Evolutionary conservation across 2,797 vertebrate species (phyloP).

Genomic region (Clamator glandarius): DNA sequence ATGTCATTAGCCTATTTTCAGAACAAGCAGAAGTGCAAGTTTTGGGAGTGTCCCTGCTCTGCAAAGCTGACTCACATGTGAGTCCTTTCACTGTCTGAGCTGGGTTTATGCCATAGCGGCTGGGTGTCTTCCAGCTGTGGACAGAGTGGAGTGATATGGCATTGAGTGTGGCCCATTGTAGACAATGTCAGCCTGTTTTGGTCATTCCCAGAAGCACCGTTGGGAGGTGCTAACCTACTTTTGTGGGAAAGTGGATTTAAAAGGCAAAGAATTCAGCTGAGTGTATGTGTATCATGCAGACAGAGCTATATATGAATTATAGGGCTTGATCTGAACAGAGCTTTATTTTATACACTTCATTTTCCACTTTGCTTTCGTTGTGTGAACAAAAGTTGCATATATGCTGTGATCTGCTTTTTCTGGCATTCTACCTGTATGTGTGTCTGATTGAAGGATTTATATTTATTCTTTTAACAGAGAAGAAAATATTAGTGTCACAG

Average conservation of each 20-base stretch:
- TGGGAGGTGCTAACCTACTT: not conserved
- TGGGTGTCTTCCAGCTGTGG: not conserved
- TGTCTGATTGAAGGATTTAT: not conserved
- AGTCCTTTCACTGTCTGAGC: not conserved
- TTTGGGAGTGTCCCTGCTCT: conserved; percentile 1
- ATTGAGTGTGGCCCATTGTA: not conserved
- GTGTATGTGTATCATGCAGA: not conserved
- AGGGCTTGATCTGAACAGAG: not conserved
- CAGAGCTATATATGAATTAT: not conserved
- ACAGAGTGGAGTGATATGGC: not conserved
- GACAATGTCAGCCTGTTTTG: not conserved
- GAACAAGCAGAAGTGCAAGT: not conserved
- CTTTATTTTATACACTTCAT: not conserved
- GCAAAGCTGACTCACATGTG: conserved; percentile 2
- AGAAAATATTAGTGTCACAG: not conserved
- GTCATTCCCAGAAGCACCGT: not conserved
- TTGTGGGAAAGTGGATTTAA: not conserved
- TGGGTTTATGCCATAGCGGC: not conserved
- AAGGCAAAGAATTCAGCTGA: not conserved
- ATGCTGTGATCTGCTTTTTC: not conserved
- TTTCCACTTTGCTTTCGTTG: not conserved
- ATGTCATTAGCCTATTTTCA: conserved; percentile 29
- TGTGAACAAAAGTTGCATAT: not conserved
- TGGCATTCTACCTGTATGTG: not conserved
- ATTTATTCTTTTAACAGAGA: not conserved